Base-by-base conservation (phyloP, 2,113 vertebrate genomes). In the Pardalotus punctatus region DNA sequence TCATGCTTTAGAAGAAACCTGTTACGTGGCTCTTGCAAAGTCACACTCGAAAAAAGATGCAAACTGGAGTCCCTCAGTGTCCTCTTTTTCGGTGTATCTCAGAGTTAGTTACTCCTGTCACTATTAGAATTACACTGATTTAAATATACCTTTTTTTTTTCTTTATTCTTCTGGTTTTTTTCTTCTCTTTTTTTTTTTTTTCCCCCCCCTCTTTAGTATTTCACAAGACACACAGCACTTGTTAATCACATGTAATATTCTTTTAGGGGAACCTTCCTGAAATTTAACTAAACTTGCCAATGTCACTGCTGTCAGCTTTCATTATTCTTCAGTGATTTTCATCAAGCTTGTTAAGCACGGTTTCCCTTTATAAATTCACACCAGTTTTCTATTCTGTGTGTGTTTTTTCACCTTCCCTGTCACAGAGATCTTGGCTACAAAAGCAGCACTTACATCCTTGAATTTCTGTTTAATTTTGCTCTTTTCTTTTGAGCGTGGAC, bases 101-200 rank as follows among this genome's bases (percentile, higher is more conserved):
- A 67, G 25, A 45, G 13, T 1, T 50, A 50, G 12, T n/a, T 19
- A 8, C 12, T 69, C 9, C 25, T 69, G 36, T 50, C 22, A 48
- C 15, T 45, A 28, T 31, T 9, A 69, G 20, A 80, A 61, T 69
- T 51, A 38, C 14, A 5, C 4, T 53, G 10, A 56, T 60, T 67
- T 45, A 54, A 66, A 47, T 14, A 2, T 1, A 7, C 1, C 1
- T 14, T 21, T 21, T 13, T 45, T 20, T 9, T 42, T 60, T n/a
- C 6, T 9, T 23, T 17, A 33, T 51, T n/a, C 3, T 11, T 36
- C 11, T n/a, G 48, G 6, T 58, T 38, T n/a, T 17, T 20, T 27
- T 9, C 9, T 33, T 21, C n/a, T n/a, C n/a, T 23, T 35, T 8
- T 24, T 67, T 24, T 9, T 5, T 14, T 31, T 19, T 22, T 47